Evolutionary conservation across 2,797 vertebrate species (phyloP), one percentile per base, ranked within the genome.

Genomic region (Epinephelus awoara): DNA sequence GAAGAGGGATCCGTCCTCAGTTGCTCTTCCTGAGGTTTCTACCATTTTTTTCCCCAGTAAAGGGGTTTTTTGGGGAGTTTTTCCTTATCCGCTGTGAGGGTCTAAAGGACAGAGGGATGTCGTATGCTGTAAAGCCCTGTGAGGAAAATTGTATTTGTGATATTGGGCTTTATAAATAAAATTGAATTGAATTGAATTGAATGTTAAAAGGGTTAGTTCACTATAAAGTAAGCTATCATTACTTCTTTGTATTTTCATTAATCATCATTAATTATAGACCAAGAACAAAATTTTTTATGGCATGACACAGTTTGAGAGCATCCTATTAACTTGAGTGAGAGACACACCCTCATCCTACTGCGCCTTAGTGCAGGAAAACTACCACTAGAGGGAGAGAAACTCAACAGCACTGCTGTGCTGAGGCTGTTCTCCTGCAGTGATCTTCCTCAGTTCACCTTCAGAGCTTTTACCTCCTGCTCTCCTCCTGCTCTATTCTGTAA

Each of bases 301-400:
- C 54, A 40, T 40, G 11, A 10, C 9, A 40, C 40, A 40, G 58
- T 61, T 23, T 72, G 69, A 72, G 51, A 50, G 58, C 56, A 54
- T 42, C 58, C 23, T 46, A 21, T 63, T 55, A 49, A 63, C 62
- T 40, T 63, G 50, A 27, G 70, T 23, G 70, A 46, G 59, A 63
- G 59, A 72, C 70, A 72, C 70, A 55, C 70, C 70, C 70, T 72
- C 69, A 38, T 51, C 46, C 56, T 71, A 29, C 47, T 62, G 21
- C 14, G 49, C 34, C 58, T 12, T 52, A 72, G 52, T n/a, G 38
- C 47, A 17, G 52, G 29, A 62, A 27, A 75, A 75, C 64, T 11
- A 65, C 63, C 72, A 75, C 63, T 75, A 67, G 63, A 66, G 62
- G 71, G 52, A 57, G 72, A 46, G 25, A 72, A 23, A 44, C 29